Evolutionary conservation across 2,888 invertebrate genomes (phyloP).

Genomic region (Stegana nigrithorax): DNA sequence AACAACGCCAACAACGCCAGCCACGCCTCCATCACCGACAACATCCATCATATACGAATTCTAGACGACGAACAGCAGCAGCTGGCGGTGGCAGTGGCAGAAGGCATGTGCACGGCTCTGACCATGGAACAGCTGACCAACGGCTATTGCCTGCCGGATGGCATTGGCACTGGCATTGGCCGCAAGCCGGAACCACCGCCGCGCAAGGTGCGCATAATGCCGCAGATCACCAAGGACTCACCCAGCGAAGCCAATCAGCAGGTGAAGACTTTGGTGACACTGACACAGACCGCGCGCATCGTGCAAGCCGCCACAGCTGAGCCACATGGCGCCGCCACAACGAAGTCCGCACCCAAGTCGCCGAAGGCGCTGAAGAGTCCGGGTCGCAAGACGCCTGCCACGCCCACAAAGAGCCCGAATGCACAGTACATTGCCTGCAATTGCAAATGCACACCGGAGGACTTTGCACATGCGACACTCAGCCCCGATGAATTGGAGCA

Average conservation of each 20-base stretch:
- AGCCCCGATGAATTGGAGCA: constrained; percentile 66
- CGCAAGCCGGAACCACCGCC: constrained; percentile 47
- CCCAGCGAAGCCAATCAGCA: constrained; percentile 41
- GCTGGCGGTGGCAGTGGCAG: neutral
- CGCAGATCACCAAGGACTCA: constrained; percentile 45
- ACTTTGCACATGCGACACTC: constrained; percentile 63
- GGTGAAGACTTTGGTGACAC: constrained; percentile 51
- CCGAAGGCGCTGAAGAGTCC: constrained; percentile 22
- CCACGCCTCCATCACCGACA: constrained; percentile 39
- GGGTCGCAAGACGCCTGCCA: constrained; percentile 10
- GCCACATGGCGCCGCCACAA: neutral
- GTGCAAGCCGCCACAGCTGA: constrained; percentile 33
- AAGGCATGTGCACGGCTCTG: constrained; percentile 4
- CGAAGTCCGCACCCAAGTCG: neutral
- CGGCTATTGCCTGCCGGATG: constrained; percentile 38
- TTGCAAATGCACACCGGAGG: constrained; percentile 67
- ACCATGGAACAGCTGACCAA: constrained; percentile 35
- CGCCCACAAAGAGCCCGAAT: constrained; percentile 18
- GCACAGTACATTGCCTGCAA: constrained; percentile 54
- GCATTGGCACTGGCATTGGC: constrained; percentile 1
- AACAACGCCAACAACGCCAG: neutral
- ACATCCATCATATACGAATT: constrained; percentile 59
- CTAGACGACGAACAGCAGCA: constrained; percentile 47
- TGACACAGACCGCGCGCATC: constrained; percentile 56
- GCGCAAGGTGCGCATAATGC: constrained; percentile 41